Percentiles rank a stretch among this genome's conserved stretches.
Evolutionary conservation across 2,888 invertebrate genomes (phyloP).

Genomic region (Clostera curtula): DNA sequence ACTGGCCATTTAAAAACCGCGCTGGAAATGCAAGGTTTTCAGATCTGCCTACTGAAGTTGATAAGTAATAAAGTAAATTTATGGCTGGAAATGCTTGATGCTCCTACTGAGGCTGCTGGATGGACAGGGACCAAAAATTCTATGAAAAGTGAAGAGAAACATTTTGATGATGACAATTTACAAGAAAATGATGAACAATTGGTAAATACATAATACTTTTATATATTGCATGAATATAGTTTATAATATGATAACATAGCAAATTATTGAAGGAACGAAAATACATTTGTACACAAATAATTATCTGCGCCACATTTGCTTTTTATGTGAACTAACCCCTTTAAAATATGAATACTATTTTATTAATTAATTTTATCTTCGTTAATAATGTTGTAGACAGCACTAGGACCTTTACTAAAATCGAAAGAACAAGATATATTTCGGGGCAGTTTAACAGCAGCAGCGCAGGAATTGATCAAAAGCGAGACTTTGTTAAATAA

Average conservation of each 20-base stretch:
- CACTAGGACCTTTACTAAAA: constrained; percentile 40
- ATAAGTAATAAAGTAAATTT: constrained; percentile 47
- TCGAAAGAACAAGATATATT: constrained; percentile 36
- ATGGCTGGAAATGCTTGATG: constrained; percentile 76
- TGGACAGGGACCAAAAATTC: constrained; percentile 72
- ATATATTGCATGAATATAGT: too few relatives aligned
- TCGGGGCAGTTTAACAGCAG: constrained; percentile 48
- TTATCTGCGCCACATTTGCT: too few relatives aligned
- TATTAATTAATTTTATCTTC: too few relatives aligned
- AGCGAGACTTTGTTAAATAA: constrained; percentile 77
- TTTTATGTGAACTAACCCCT: too few relatives aligned
- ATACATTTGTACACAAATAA: too few relatives aligned
- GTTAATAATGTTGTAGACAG: constrained; percentile 25
- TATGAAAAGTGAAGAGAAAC: constrained; percentile 31
- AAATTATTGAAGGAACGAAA: too few relatives aligned
- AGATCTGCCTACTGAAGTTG: constrained; percentile 80
- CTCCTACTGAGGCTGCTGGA: constrained; percentile 70
- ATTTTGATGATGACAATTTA: constrained; percentile 43
- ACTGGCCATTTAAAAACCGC: constrained; percentile 81
- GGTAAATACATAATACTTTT: too few relatives aligned
- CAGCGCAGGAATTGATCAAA: constrained; percentile 71
- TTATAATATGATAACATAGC: too few relatives aligned
- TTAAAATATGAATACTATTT: too few relatives aligned
- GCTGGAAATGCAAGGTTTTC: constrained; percentile 85
- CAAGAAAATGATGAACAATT: constrained; percentile 35